Evolutionary conservation across 2,797 vertebrate genomes (phyloP), one percentile per base, ranked within the genome.

Genomic region (Ciconia nigra): DNA sequence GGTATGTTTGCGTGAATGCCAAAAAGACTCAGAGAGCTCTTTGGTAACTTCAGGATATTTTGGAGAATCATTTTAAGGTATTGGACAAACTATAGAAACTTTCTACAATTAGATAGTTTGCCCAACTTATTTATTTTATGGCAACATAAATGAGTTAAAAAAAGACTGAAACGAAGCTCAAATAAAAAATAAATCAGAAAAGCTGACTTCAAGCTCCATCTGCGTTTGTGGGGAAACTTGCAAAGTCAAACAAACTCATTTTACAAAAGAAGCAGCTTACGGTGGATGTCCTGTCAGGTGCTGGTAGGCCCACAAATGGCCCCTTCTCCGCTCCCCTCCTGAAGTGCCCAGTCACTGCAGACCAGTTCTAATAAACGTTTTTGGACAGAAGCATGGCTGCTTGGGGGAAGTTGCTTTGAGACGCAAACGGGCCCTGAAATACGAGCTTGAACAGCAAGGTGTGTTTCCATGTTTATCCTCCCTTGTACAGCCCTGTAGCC

Each of bases 1-100:
- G 19, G 3, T 24, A 4, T 4, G 15, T 26, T 42, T 89, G 13
- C 2, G 0, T 11, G 13, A 28, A 26, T 41, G 3, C 2, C 0
- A 1, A 7, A 21, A 24, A 15, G 2, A 3, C 8, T 37, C 10
- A 7, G 20, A n/a, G 11, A 9, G 11, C 10, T 58, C 67, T 47
- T 42, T 41, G 19, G 15, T 44, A 11, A 49, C 10, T 17, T n/a
- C 9, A 20, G 11, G 26, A 3, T 65, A 5, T 31, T 70, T 66
- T 18, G 22, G 21, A 11, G 26, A 41, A 7, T 29, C 1, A 5
- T 33, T 47, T 71, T 15, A 41, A 62, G 17, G 7, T 8, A 2
- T 19, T n/a, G 10, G 18, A 17, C 18, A 44, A 46, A 15, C 8
- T 26, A 0, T 1, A 29, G 58, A 9, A 24, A 3, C 16, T 39